phyloP scores from a whole-genome alignment of 2,797 vertebrate genomes.

The Gallinago solitaria region DNA sequence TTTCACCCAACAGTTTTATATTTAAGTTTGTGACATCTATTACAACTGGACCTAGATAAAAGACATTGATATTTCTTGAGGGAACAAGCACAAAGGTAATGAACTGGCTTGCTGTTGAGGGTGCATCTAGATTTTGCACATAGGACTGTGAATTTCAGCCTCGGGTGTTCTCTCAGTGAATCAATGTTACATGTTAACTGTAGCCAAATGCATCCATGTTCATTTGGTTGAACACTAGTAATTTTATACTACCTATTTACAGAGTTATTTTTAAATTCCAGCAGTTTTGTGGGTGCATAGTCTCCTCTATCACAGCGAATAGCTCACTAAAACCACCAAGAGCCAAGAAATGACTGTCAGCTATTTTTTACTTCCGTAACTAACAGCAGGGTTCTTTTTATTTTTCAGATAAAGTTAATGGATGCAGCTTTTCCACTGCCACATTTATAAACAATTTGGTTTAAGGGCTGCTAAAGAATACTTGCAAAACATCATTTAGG shows the following conservation, averaged over 20 bases:
- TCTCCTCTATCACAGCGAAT: not conserved
- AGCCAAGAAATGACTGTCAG: constrained; percentile 33
- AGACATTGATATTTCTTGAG: not conserved
- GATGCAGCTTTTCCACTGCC: not conserved
- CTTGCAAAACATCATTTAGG: constrained; percentile 17
- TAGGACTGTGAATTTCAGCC: not conserved
- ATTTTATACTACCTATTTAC: constrained; percentile 15
- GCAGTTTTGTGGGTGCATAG: not conserved
- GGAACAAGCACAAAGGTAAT: not conserved
- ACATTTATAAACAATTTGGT: constrained; percentile 20
- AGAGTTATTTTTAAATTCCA: constrained; percentile 42
- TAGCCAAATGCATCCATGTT: not conserved
- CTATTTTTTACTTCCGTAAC: constrained; percentile 18
- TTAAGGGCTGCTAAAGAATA: not conserved
- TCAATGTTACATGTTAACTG: not conserved
- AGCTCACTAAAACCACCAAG: constrained; percentile 31
- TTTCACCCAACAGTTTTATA: not conserved
- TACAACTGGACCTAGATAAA: not conserved
- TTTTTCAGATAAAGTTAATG: constrained; percentile 51
- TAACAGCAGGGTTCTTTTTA: constrained; percentile 41
- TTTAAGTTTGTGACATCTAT: not conserved
- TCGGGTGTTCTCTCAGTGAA: not conserved
- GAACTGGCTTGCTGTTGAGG: not conserved
- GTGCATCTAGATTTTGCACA: not conserved
- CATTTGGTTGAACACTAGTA: not conserved